phyloP scores from a whole-genome alignment of 2,113 vertebrate genomes.

The Oryzias celebensis region DNA sequence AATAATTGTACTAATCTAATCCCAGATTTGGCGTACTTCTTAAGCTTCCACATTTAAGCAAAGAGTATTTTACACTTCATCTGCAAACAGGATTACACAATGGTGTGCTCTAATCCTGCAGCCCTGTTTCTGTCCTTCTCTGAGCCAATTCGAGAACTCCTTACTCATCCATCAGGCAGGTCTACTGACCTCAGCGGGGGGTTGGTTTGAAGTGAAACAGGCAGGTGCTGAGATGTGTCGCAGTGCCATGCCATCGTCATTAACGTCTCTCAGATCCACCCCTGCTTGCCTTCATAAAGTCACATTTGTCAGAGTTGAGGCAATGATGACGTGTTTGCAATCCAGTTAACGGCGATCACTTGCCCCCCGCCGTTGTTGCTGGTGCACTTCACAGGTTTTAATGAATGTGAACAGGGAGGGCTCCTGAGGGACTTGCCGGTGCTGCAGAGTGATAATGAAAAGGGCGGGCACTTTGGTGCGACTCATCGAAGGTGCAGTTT shows the following conservation, averaged over 20 bases:
- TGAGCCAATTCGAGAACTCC: slow-evolving; percentile 48
- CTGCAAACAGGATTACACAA: slow-evolving; percentile 73
- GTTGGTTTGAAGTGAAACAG: slow-evolving; percentile 24
- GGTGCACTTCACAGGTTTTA: slow-evolving; percentile 58
- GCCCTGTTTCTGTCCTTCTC: slow-evolving; percentile 45
- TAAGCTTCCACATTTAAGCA: slow-evolving; percentile 55
- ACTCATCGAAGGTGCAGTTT: slow-evolving; percentile 43
- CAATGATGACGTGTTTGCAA: slow-evolving; percentile 24
- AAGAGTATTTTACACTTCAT: slow-evolving; percentile 74
- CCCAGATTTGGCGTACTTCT: slow-evolving; percentile 64
- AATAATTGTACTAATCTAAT: slow-evolving; percentile 64
- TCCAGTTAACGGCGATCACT: slow-evolving; percentile 51
- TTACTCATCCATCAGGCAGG: slow-evolving; percentile 53
- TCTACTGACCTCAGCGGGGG: slow-evolving; percentile 30
- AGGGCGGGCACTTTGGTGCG: slow-evolving; percentile 57
- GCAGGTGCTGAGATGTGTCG: slow-evolving; percentile 17
- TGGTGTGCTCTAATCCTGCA: slow-evolving; percentile 61
- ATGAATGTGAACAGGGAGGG: slow-evolving; percentile 57
- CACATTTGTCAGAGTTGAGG: slow-evolving; percentile 7
- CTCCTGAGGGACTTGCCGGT: slow-evolving; percentile 64
- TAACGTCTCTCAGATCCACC: slow-evolving; percentile 7
- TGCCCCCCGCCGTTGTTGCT: slow-evolving; percentile 10
- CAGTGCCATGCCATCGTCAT: neutral
- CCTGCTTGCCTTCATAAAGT: slow-evolving; percentile 3
- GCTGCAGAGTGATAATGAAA: slow-evolving; percentile 75